A percentile compares a stretch with the other conserved stretches of the same genome.
These are phyloP conservation scores for Archips crataeganus DNA, from an alignment of 2,888 invertebrate species.

Conservation along the genomic window DNA sequence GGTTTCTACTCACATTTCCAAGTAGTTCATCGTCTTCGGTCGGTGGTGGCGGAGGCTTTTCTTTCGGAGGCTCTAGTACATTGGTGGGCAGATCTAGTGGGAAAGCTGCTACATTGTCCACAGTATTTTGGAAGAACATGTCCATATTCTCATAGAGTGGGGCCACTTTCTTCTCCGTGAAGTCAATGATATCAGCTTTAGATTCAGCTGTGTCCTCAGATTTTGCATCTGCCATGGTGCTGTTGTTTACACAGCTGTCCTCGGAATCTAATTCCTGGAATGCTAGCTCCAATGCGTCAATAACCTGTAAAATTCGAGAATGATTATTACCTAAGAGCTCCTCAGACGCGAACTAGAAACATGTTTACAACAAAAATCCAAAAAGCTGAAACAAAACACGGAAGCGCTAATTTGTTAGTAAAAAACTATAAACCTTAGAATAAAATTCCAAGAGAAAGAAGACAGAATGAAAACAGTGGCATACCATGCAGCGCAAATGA, in stretches of 20 bases:
- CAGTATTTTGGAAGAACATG: constrained; percentile 79
- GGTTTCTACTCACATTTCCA: constrained; percentile 76
- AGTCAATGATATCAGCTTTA: constrained; percentile 55
- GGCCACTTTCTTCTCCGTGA: constrained; percentile 73
- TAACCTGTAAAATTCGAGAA: constrained; percentile 72
- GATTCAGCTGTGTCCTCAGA: constrained; percentile 45
- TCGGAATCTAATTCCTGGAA: constrained; percentile 87
- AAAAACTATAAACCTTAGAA: constrained; percentile 36
- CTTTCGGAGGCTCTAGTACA: constrained; percentile 91
- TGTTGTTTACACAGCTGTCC: constrained; percentile 59
- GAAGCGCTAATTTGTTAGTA: neutral
- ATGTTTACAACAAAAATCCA: constrained; percentile 13
- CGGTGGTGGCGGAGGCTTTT: constrained; percentile 94
- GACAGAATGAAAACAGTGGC: constrained; percentile 51
- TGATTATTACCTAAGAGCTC: neutral
- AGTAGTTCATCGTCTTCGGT: constrained; percentile 84
- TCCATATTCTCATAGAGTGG: constrained; percentile 88
- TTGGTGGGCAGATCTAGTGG: constrained; percentile 86
- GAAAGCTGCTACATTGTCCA: constrained; percentile 71
- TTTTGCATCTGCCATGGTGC: constrained; percentile 76
- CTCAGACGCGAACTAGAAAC: neutral
- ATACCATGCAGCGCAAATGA: constrained; percentile 67
- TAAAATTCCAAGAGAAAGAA: constrained; percentile 44
- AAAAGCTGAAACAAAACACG: constrained; percentile 28
- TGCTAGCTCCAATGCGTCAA: constrained; percentile 88